A percentile compares a stretch with the other conserved stretches of the same genome.
Evolutionary conservation across 2,797 vertebrate genomes (phyloP).

Genomic region (Helicolenus hilgendorfi): DNA sequence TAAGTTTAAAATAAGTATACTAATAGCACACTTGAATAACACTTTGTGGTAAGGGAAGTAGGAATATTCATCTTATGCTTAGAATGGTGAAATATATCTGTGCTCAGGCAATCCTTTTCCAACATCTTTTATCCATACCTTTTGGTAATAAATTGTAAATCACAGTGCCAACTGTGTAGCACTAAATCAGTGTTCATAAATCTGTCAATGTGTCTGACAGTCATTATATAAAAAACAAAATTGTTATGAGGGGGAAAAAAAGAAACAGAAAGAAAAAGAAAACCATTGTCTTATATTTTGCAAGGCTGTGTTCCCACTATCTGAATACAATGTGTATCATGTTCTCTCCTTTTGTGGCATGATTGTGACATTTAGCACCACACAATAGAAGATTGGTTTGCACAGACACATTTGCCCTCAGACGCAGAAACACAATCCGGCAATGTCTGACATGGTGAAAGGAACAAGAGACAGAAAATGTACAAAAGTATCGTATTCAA

Average conservation of each 20-base stretch:
- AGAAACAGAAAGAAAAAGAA: neutral
- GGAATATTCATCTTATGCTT: neutral
- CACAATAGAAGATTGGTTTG: conserved; percentile 69
- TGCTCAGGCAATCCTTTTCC: neutral
- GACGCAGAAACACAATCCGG: conserved; percentile 70
- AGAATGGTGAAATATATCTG: neutral
- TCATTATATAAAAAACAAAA: conserved; percentile 17
- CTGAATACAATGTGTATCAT: conserved; percentile 66
- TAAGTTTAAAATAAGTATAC: no score
- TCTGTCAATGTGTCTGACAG: conserved; percentile 5
- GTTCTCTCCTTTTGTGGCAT: conserved; percentile 65
- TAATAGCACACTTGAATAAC: no score
- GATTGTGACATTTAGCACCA: conserved; percentile 66
- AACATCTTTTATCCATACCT: neutral
- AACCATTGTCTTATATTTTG: conserved; percentile 44
- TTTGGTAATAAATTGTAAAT: neutral
- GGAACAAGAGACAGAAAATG: conserved; percentile 6
- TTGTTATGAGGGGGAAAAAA: conserved; percentile 12
- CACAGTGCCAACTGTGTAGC: neutral
- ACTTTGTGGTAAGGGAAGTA: neutral
- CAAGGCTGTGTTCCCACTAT: conserved; percentile 28
- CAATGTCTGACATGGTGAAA: conserved; percentile 60
- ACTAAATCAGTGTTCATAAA: conserved; percentile 15
- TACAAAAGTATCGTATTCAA: neutral
- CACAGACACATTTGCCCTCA: conserved; percentile 59